A percentile compares a stretch with the other conserved stretches of the same genome.
Conservation (phyloP, 2,113 vertebrate genomes). For the Grallaria varia region DNA sequence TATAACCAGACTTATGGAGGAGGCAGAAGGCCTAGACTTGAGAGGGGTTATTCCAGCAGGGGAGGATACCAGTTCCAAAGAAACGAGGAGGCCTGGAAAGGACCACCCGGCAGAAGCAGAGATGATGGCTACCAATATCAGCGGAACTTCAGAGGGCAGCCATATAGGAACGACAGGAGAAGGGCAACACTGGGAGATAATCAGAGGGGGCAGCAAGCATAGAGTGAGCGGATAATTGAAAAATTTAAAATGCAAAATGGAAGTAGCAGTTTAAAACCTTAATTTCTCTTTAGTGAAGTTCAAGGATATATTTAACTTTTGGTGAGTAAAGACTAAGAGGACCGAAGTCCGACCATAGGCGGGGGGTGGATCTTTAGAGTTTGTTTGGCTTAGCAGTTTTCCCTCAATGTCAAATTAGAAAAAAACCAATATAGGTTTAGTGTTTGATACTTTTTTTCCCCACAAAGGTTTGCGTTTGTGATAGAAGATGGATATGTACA, state of each 20-base stretch:
- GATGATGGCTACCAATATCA: conserved; percentile 74
- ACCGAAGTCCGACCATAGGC: conserved; percentile 16
- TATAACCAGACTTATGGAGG: conserved; percentile 77
- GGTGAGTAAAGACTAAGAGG: neutral
- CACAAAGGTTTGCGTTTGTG: conserved; percentile 50
- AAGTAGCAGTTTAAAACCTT: conserved; percentile 33
- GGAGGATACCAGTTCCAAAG: conserved; percentile 74
- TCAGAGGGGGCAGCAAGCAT: conserved; percentile 74
- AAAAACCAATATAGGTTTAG: conserved; percentile 58
- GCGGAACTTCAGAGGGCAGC: conserved; percentile 71
- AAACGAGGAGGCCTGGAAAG: conserved; percentile 77
- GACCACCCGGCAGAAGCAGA: conserved; percentile 64
- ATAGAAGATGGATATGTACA: conserved; percentile 44
- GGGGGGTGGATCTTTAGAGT: neutral
- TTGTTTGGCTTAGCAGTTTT: conserved; percentile 57
- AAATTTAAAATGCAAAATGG: neutral
- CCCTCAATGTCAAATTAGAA: conserved; percentile 64
- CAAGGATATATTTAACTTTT: neutral
- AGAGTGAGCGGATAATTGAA: neutral
- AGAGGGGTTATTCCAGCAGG: conserved; percentile 71
- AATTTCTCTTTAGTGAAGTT: conserved; percentile 36
- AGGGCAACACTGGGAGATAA: conserved; percentile 71
- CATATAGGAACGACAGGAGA: conserved; percentile 70
- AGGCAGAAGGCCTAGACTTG: conserved; percentile 72
- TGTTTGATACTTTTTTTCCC: conserved; percentile 35